Conservation (phyloP, 2,797 vertebrate species). For the Hozukius guyotensis region DNA sequence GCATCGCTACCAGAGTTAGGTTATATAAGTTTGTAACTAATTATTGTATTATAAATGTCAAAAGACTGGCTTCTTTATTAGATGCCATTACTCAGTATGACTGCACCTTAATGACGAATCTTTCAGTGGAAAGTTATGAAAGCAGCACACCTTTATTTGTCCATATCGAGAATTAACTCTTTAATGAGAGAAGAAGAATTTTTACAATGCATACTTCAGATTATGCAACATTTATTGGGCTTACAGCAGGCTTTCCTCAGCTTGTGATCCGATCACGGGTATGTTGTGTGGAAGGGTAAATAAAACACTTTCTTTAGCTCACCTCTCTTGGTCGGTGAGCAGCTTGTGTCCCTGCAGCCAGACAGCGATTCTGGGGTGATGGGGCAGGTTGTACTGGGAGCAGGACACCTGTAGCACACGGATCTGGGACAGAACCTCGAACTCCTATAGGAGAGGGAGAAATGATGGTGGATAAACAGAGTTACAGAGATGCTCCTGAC, state of each 20-base stretch:
- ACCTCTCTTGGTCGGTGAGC: constrained; percentile 90
- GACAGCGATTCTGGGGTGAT: constrained; percentile 69
- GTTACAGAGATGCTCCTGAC: background rate
- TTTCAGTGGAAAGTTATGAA: background rate
- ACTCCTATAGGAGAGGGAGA: constrained; percentile 79
- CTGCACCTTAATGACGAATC: background rate
- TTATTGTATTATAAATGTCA: background rate
- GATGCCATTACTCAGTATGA: background rate
- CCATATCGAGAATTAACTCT: background rate
- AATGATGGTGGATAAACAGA: background rate
- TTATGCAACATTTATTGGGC: constrained; percentile 13
- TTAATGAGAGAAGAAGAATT: background rate
- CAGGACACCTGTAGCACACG: constrained; percentile 84
- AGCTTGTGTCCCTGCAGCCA: constrained; percentile 80
- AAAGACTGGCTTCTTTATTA: background rate
- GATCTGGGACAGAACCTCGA: constrained; percentile 87
- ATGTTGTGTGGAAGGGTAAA: background rate
- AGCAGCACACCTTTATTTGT: background rate
- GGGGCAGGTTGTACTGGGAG: constrained; percentile 77
- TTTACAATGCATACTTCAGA: background rate
- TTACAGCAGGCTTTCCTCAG: background rate
- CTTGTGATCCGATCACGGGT: background rate
- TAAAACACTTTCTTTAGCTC: background rate
- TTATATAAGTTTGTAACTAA: too few species aligned
- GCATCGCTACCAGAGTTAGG: background rate